Percentiles rank a stretch among this genome's conserved stretches.
phyloP scores from a whole-genome alignment of 2,888 invertebrate species.

The Limnephilus lunatus region DNA sequence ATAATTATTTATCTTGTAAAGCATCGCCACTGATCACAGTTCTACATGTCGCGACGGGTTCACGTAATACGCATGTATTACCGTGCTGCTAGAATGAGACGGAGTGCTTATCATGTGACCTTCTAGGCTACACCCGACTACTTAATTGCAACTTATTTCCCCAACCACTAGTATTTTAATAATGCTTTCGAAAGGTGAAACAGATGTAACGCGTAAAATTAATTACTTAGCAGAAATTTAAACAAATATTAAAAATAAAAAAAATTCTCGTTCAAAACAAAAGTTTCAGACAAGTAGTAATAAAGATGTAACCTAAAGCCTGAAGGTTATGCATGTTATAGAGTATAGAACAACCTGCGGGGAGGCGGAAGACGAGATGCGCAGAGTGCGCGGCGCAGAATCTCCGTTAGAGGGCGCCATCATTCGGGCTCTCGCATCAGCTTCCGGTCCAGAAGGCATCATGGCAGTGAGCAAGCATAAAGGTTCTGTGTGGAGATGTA shows the following conservation, averaged over 20 bases:
- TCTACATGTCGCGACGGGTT: no score
- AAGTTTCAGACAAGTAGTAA: not conserved
- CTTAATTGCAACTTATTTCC: no score
- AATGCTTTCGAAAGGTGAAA: no score
- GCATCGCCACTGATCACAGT: no score
- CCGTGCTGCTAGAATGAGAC: no score
- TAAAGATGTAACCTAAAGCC: not conserved
- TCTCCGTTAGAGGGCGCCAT: not conserved
- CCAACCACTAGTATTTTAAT: no score
- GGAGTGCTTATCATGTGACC: no score
- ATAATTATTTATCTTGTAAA: no score
- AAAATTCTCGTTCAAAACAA: not conserved
- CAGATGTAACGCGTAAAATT: no score
- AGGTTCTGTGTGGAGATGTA: slow-evolving; percentile 8
- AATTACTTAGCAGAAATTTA: no score
- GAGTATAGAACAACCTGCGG: not conserved
- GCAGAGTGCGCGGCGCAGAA: not conserved
- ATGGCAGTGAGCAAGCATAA: slow-evolving; percentile 39
- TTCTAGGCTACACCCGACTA: no score
- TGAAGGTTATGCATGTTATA: not conserved
- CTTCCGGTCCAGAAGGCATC: slow-evolving; percentile 36
- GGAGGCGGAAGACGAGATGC: slow-evolving; percentile 7
- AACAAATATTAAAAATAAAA: not conserved
- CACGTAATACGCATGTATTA: no score
- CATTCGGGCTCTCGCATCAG: slow-evolving; percentile 11